Evolutionary conservation across 2,888 invertebrate genomes (phyloP).

Genomic region (Volucella inflata): DNA sequence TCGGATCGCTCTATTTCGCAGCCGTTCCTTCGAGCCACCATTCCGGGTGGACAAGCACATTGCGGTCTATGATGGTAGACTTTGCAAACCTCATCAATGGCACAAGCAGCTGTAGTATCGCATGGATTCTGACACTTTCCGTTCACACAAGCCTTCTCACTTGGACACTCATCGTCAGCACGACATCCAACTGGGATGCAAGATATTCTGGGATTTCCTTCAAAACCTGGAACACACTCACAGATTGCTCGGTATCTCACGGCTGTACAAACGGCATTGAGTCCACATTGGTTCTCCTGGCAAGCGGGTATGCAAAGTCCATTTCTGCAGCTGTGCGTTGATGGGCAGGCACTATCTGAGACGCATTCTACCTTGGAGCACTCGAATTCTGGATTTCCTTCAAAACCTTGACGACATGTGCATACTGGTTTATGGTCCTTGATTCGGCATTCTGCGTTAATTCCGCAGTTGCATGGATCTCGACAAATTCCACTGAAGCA

Average conservation of each 20-base stretch:
- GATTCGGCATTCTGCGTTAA: conserved; percentile 92
- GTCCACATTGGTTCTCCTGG: conserved; percentile 89
- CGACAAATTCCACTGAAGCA: conserved; percentile 92
- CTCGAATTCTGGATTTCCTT: conserved; percentile 93
- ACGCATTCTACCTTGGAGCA: conserved; percentile 91
- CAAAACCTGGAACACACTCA: conserved; percentile 91
- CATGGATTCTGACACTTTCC: conserved; percentile 92
- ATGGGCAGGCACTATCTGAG: conserved; percentile 90
- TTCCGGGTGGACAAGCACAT: conserved; percentile 92
- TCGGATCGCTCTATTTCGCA: conserved; percentile 86
- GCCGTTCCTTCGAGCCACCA: conserved; percentile 86
- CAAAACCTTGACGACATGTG: conserved; percentile 91
- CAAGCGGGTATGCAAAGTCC: conserved; percentile 93
- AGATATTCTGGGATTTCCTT: conserved; percentile 91
- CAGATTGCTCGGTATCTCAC: conserved; percentile 92
- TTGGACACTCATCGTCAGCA: conserved; percentile 91
- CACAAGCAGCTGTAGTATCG: conserved; percentile 87
- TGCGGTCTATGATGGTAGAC: conserved; percentile 90
- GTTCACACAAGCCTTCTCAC: conserved; percentile 92
- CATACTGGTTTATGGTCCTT: conserved; percentile 94
- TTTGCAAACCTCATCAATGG: conserved; percentile 89
- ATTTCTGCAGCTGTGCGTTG: conserved; percentile 92
- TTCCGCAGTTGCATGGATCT: conserved; percentile 93
- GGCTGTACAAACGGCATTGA: conserved; percentile 91
- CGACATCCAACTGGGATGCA: conserved; percentile 93